phyloP scores from a whole-genome alignment of 2,888 invertebrate genomes.

The Uloborus plumipes region DNA sequence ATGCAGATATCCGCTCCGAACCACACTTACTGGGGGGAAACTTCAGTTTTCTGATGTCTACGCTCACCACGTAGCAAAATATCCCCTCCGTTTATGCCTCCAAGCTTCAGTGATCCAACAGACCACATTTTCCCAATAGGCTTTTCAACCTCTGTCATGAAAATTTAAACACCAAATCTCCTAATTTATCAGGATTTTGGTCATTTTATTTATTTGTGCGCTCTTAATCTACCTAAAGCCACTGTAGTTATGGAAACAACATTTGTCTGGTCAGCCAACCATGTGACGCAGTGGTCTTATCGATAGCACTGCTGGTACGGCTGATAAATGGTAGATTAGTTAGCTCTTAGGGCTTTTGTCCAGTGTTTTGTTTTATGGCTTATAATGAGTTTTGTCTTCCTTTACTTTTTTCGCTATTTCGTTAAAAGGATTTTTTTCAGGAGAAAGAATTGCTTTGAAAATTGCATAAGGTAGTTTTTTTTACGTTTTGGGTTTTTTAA shows the following conservation, averaged over 20 bases:
- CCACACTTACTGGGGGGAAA: no score
- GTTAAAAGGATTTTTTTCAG: no score
- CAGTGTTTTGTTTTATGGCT: slow-evolving; percentile 11
- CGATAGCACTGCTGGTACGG: neutral
- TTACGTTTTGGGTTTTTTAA: slow-evolving; percentile 5
- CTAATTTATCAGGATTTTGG: slow-evolving; percentile 34
- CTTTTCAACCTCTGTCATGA: slow-evolving; percentile 19
- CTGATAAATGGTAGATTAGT: slow-evolving; percentile 28
- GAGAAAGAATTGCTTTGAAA: no score
- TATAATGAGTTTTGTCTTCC: neutral
- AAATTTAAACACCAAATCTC: slow-evolving; percentile 44
- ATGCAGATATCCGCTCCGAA: no score
- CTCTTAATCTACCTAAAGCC: slow-evolving; percentile 14
- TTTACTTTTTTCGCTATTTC: no score
- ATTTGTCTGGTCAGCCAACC: slow-evolving; percentile 21
- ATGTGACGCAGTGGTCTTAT: slow-evolving; percentile 14
- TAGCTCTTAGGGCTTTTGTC: neutral
- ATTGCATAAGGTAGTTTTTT: no score
- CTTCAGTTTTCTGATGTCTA: neutral
- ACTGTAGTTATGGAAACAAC: slow-evolving; percentile 59
- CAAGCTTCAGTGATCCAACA: neutral
- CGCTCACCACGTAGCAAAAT: neutral
- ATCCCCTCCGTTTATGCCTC: slow-evolving; percentile 1
- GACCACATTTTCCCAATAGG: neutral
- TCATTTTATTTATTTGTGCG: neutral